phyloP scores from a whole-genome alignment of 2,113 vertebrate genomes.

The Anoplopoma fimbria region DNA sequence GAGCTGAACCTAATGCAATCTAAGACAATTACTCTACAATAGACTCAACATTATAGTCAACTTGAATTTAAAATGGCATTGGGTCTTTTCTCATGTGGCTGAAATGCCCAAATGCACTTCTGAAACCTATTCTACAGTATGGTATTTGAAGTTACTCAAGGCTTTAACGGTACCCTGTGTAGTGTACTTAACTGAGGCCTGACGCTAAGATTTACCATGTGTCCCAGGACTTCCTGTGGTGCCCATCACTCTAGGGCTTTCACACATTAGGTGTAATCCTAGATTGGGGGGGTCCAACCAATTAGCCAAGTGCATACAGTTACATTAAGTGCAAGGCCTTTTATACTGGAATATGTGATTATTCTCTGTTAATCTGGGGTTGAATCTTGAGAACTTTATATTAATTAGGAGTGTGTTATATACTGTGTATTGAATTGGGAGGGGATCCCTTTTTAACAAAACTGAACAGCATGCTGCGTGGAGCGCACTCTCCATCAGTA shows the following conservation, averaged over 20 bases:
- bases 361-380: neutral
- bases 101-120: neutral
- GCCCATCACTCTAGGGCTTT: neutral
- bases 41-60: neutral
- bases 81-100: neutral
- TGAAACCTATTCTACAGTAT: neutral
- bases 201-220: too few relatives aligned
- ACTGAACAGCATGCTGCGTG: too few relatives aligned
- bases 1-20: neutral
- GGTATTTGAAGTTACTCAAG: neutral
- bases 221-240: neutral
- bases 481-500: too few relatives aligned
- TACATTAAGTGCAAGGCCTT: neutral
- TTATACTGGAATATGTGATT: neutral
- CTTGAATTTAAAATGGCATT: neutral
- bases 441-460: too few relatives aligned
- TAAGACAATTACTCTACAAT: neutral
- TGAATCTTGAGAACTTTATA: too few relatives aligned
- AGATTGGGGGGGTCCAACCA: too few relatives aligned
- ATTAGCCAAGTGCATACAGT: neutral
- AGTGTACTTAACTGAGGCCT: too few relatives aligned
- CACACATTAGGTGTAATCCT: constrained; percentile 3
- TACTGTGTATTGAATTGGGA: too few relatives aligned
- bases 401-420: too few relatives aligned
- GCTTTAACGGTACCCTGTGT: neutral